These are phyloP conservation scores for Chloroceryle amazona DNA, from an alignment of 2,797 vertebrate species.

Conservation along the genomic window DNA sequence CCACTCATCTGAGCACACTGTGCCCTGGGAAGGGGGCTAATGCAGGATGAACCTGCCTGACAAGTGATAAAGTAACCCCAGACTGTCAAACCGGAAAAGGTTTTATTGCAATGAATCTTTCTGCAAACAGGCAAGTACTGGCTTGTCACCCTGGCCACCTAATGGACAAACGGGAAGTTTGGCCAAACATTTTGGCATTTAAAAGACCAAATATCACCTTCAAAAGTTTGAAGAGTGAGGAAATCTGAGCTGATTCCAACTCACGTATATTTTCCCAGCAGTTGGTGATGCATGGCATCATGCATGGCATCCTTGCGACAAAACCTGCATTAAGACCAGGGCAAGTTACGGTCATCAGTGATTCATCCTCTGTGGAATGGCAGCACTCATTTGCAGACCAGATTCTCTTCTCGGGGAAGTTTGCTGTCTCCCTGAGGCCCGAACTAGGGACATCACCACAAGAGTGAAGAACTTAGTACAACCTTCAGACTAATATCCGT, in stretches of 20 bases:
- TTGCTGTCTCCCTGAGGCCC: neutral
- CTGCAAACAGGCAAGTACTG: neutral
- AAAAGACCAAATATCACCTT: neutral
- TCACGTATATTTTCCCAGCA: neutral
- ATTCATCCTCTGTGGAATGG: neutral
- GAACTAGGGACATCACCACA: too few relatives aligned
- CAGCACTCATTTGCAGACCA: neutral
- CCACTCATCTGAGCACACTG: neutral
- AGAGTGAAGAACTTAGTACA: neutral
- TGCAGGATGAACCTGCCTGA: neutral
- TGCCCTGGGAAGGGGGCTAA: neutral
- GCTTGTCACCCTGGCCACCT: neutral
- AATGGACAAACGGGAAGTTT: neutral
- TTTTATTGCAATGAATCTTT: neutral
- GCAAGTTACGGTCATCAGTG: neutral
- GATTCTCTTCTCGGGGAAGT: neutral
- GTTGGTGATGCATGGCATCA: neutral
- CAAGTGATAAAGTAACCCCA: neutral
- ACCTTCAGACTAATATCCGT: neutral
- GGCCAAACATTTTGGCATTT: neutral
- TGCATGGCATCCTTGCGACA: neutral
- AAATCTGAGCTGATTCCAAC: neutral
- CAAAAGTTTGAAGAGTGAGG: neutral
- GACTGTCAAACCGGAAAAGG: neutral
- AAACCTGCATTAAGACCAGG: neutral